A percentile compares a stretch with the other conserved stretches of the same genome.
These are phyloP conservation scores for Otolemur garnettii DNA, from an alignment of 2,113 vertebrate genomes.

Conservation along the genomic window DNA sequence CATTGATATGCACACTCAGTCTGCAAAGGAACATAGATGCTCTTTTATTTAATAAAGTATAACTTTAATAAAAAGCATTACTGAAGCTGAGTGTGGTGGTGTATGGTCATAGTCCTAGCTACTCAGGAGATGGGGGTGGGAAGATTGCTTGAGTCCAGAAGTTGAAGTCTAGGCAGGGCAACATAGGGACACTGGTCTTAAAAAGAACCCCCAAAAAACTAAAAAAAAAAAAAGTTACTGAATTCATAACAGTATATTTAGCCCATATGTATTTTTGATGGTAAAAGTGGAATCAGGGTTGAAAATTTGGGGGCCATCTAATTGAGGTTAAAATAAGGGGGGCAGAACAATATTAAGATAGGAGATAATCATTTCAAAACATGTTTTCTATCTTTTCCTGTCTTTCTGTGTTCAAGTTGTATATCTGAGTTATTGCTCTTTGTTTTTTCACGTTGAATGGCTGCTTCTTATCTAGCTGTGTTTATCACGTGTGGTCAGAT, in stretches of 20 bases:
- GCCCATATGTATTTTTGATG: neutral
- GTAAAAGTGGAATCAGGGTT: constrained; percentile 53
- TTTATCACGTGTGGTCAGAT: constrained; percentile 57
- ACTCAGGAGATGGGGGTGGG: neutral
- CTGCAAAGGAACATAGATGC: neutral
- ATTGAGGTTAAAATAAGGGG: constrained; percentile 13
- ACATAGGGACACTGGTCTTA: neutral
- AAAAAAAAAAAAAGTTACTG: neutral
- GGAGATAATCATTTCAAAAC: constrained; percentile 49
- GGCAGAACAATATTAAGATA: constrained; percentile 3
- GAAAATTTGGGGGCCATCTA: constrained; percentile 52
- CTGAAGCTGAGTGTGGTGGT: neutral
- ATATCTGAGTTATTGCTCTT: constrained; percentile 39
- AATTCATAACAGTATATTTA: constrained; percentile 26
- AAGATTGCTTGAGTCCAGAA: neutral
- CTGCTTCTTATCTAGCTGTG: constrained; percentile 61
- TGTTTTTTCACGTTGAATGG: constrained; percentile 5
- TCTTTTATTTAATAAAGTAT: neutral
- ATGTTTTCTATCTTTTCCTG: constrained; percentile 33
- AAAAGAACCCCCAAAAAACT: too few species aligned
- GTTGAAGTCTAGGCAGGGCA: neutral
- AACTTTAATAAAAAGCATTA: constrained; percentile 30
- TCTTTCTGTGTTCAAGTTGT: constrained; percentile 52
- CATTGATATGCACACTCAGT: neutral
- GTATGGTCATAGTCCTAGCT: neutral